phyloP scores from a whole-genome alignment of 2,797 vertebrate species.

The Eidolon dupreanum region DNA sequence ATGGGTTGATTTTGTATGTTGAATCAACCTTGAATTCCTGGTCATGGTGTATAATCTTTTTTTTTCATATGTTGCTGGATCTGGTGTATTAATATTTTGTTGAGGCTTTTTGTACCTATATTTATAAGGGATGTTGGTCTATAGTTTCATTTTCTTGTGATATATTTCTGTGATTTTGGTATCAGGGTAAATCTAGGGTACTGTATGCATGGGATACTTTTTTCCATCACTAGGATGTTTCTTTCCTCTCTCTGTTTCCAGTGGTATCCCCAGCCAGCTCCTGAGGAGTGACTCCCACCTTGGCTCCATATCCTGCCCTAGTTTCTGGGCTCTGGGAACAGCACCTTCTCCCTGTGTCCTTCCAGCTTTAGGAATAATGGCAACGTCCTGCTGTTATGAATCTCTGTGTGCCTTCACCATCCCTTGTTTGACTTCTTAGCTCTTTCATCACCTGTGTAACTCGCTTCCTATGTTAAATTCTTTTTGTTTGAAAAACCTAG shows the following conservation, averaged over 20 bases:
- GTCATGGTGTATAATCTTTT: not conserved
- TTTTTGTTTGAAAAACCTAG: not conserved
- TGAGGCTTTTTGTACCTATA: not conserved
- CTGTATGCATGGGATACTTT: not conserved
- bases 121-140: not conserved
- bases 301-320: not conserved
- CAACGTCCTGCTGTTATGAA: not conserved
- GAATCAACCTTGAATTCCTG: not conserved
- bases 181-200: not conserved
- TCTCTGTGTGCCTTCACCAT: not conserved
- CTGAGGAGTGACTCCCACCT: not conserved
- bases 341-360: not conserved
- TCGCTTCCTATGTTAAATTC: not conserved
- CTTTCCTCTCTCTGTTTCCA: not conserved
- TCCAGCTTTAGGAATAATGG: not conserved
- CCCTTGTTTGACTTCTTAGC: not conserved
- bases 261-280: not conserved
- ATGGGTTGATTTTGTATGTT: not conserved
- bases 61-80: not conserved
- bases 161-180: not conserved
- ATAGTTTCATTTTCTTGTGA: not conserved
- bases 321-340: not conserved
- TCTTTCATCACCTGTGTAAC: not conserved
- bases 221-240: not conserved
- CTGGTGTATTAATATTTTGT: not conserved